Evolutionary conservation across 2,888 invertebrate genomes (phyloP).

Genomic region (Lasius fuliginosus): DNA sequence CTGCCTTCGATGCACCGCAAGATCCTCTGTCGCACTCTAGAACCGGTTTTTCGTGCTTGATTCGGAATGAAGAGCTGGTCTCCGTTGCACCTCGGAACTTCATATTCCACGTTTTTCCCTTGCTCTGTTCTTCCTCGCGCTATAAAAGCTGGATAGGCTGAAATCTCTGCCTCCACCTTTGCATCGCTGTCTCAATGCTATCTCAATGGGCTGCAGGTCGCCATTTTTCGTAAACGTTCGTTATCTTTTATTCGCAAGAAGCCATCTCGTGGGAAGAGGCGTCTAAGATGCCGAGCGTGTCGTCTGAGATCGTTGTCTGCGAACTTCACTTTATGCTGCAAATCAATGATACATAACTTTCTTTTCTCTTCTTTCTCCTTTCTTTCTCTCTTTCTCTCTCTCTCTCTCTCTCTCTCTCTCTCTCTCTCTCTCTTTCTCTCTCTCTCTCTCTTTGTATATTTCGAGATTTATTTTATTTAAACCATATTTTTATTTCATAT

Average conservation of each 20-base stretch:
- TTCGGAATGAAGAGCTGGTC: slow-evolving; percentile 64
- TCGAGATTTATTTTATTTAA: slow-evolving; percentile 11
- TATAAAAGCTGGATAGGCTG: slow-evolving; percentile 5
- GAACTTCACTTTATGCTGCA: slow-evolving; percentile 25
- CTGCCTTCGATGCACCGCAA: slow-evolving; percentile 66
- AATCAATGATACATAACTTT: slow-evolving; percentile 24
- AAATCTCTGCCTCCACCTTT: background rate
- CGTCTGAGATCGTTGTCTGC: slow-evolving; percentile 21
- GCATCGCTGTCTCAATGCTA: background rate
- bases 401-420: background rate
- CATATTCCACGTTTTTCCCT: slow-evolving; percentile 38
- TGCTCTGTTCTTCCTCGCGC: background rate
- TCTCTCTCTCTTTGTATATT: background rate
- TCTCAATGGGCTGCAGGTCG: background rate
- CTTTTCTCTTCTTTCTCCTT: background rate
- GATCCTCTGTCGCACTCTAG: slow-evolving; percentile 71
- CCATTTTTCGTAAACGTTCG: slow-evolving; percentile 20
- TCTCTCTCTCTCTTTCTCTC: background rate
- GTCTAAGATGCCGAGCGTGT: slow-evolving; percentile 6
- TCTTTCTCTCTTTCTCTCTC: no score
- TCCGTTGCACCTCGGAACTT: slow-evolving; percentile 53
- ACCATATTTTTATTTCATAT: background rate
- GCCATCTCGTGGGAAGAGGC: slow-evolving; percentile 7
- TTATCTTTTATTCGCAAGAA: slow-evolving; percentile 45
- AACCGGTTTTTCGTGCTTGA: slow-evolving; percentile 74